Percentiles rank a stretch among this genome's conserved stretches.
These are phyloP conservation scores for Tauraco erythrolophus DNA, from an alignment of 2,113 vertebrate species.

Conservation along the genomic window DNA sequence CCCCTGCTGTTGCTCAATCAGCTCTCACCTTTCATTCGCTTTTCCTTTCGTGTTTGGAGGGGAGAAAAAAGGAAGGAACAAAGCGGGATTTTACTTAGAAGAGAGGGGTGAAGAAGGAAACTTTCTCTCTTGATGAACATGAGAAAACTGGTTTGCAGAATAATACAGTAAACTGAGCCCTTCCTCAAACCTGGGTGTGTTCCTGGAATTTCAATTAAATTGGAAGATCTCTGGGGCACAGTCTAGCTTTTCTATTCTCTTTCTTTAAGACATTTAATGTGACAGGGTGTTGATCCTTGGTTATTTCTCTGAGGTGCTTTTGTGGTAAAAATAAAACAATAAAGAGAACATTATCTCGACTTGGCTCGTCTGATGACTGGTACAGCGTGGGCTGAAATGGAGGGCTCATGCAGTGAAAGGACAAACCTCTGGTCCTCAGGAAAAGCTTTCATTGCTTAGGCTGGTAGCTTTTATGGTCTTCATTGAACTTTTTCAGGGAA, in stretches of 20 bases:
- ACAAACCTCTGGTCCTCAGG: neutral
- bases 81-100: neutral
- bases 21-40: neutral
- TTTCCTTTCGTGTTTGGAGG: neutral
- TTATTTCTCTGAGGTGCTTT: slow-evolving; percentile 51
- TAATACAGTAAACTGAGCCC: neutral
- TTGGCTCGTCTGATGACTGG: neutral
- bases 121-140: neutral
- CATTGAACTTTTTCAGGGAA: fast-evolving
- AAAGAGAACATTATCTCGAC: neutral
- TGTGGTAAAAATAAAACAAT: slow-evolving; percentile 29
- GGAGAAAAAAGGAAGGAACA: neutral
- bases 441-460: neutral
- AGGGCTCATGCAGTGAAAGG: neutral
- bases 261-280: neutral
- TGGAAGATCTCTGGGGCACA: neutral
- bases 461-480: neutral
- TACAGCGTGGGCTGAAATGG: neutral
- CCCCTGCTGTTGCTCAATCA: neutral
- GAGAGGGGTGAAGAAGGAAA: neutral
- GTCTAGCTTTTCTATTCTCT: neutral
- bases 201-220: slow-evolving; percentile 44
- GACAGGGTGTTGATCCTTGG: slow-evolving; percentile 24
- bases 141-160: neutral
- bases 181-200: neutral